Evolutionary conservation across 2,113 vertebrate genomes (phyloP), one percentile per base, ranked within the genome.

Genomic region (Catharus minimus): DNA sequence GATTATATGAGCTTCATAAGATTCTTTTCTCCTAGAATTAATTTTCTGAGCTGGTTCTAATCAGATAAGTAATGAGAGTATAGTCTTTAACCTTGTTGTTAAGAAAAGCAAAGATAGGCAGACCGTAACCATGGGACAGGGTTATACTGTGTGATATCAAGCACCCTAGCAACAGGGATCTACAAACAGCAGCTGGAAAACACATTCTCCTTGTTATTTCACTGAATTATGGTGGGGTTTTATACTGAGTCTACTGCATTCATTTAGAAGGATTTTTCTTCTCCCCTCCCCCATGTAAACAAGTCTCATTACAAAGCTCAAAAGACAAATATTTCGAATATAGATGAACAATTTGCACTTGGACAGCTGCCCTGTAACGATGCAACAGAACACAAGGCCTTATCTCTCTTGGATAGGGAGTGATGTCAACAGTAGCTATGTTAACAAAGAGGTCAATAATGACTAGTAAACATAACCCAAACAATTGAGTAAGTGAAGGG

Each of bases 401-500:
- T 95, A 93, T 96, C 92, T 96, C 88, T 91, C 43, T 56, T 65
- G 93, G 76, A 84, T 88, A 83, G 90, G 46, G 73, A 91, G 82
- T 96, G 95, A 96, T 93, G 92, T 97, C 95, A 95, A 89, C 94
- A 88, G 94, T 95, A 94, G 95, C 95, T 93, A 83, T 85, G 88
- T 81, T 94, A 96, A 95, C 95, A 94, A 96, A 97, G 93, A 94
- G 91, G 89, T 95, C 93, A 96, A 74, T 83, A 86, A 93, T 88
- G 93, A 67, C 83, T 53, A 79, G 88, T 83, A 95, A 95, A 96
- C 95, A 95, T 62, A 64, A 92, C 61, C 53, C 65, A 69, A 94
- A 96, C 92, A 95, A 95, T 88, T 88, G 84, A 87, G 82, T 80
- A 79, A 91, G 66, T 82, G 66, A 95, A 86, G 84, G 78, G 64